These are phyloP conservation scores for Drosophila atripex DNA, from an alignment of 2,888 invertebrate species.

Conservation along the genomic window DNA sequence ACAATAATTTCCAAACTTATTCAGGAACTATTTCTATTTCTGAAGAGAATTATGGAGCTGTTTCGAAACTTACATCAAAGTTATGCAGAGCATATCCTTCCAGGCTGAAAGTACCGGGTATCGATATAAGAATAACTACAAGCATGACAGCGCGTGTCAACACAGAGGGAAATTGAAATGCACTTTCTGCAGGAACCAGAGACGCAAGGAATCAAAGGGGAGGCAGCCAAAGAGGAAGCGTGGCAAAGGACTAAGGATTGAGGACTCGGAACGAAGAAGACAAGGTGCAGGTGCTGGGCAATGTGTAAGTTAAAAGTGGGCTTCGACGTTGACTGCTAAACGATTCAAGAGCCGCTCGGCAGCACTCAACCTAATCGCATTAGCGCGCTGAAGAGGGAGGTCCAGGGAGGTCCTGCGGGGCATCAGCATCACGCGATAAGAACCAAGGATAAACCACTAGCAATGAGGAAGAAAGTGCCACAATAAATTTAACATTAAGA, in stretches of 20 bases:
- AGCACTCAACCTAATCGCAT: constrained; percentile 51
- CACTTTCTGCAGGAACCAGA: constrained; percentile 37
- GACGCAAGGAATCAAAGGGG: background rate
- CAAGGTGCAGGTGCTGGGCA: background rate
- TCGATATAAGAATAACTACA: constrained; percentile 6
- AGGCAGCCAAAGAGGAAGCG: background rate
- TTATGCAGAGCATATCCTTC: background rate
- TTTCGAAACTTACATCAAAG: too few relatives aligned
- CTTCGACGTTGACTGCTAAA: constrained; percentile 22
- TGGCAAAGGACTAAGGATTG: background rate
- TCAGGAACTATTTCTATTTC: too few relatives aligned
- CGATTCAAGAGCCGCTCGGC: constrained; percentile 25
- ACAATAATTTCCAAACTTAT: too few relatives aligned
- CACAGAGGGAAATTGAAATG: constrained; percentile 51
- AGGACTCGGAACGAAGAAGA: background rate
- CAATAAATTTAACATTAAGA: background rate
- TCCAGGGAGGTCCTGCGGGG: too few relatives aligned
- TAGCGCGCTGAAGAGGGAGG: constrained; percentile 11
- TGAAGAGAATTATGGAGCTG: too few relatives aligned
- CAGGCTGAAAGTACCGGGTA: background rate
- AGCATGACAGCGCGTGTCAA: constrained; percentile 14
- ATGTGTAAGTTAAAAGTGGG: constrained; percentile 1
- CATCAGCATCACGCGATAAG: background rate
- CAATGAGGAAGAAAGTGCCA: background rate
- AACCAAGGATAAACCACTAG: background rate